Evolutionary conservation across 2,888 invertebrate genomes (phyloP).

Genomic region (Serripes groenlandicus): DNA sequence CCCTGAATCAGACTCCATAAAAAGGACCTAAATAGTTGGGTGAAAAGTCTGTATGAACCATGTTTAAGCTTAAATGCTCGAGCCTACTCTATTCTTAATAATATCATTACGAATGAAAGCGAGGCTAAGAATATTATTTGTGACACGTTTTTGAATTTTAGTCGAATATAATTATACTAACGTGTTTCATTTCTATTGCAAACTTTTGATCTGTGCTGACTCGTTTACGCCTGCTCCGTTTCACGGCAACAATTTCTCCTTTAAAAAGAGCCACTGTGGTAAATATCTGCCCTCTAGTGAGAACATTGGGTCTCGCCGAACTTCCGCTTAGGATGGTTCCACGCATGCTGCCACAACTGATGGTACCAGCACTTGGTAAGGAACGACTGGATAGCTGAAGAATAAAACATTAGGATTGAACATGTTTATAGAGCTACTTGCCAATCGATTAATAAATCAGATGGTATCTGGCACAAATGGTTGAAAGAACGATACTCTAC

Average conservation of each 20-base stretch:
- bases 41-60: too few relatives aligned
- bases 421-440: too few relatives aligned
- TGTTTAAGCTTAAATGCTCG: too few relatives aligned
- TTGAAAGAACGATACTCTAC: too few relatives aligned
- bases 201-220: constrained; percentile 76
- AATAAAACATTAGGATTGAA: not conserved
- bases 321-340: constrained; percentile 52
- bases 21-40: too few relatives aligned
- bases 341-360: constrained; percentile 31
- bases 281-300: constrained; percentile 51
- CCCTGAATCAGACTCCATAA: too few relatives aligned
- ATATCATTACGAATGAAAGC: too few relatives aligned
- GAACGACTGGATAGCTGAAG: constrained; percentile 17
- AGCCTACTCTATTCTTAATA: too few relatives aligned
- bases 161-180: constrained; percentile 61
- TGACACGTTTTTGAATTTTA: not conserved
- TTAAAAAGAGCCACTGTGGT: constrained; percentile 75
- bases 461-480: too few relatives aligned
- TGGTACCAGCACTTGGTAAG: constrained; percentile 36
- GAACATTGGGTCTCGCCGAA: constrained; percentile 30
- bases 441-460: too few relatives aligned
- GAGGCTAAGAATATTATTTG: too few relatives aligned
- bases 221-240: constrained; percentile 75
- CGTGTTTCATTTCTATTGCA: constrained; percentile 79
- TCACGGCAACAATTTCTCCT: constrained; percentile 78